These are phyloP conservation scores for Stenchaetothrips biformis DNA, from an alignment of 2,888 invertebrate genomes.

Conservation along the genomic window DNA sequence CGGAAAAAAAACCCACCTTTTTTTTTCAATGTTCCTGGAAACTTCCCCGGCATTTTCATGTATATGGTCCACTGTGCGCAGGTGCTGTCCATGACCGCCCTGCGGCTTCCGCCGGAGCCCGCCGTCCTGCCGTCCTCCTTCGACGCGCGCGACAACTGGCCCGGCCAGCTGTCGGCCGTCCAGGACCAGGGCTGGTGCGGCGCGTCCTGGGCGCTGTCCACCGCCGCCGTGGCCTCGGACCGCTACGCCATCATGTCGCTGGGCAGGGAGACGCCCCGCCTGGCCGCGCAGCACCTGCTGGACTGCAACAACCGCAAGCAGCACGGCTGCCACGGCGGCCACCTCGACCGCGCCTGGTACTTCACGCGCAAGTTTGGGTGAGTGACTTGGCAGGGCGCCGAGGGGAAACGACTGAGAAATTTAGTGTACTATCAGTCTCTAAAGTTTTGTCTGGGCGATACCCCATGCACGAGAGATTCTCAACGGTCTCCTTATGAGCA, in stretches of 20 bases:
- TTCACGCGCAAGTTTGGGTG: conserved; percentile 68
- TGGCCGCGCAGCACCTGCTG: conserved; percentile 81
- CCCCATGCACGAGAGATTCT: too few species aligned
- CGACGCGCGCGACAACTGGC: conserved; percentile 74
- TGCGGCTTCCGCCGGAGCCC: conserved; percentile 56
- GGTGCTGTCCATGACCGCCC: conserved; percentile 56
- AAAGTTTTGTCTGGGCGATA: too few species aligned
- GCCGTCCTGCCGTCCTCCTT: conserved; percentile 62
- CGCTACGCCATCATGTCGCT: conserved; percentile 56
- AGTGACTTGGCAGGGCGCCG: too few species aligned
- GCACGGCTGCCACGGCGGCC: conserved; percentile 79
- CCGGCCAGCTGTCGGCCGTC: conserved; percentile 60
- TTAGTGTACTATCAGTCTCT: too few species aligned
- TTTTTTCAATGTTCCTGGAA: too few species aligned
- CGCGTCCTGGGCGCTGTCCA: conserved; percentile 89
- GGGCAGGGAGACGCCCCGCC: conserved; percentile 63
- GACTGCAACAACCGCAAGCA: conserved; percentile 77
- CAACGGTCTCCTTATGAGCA: too few species aligned
- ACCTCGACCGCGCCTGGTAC: conserved; percentile 88
- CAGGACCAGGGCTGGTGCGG: conserved; percentile 64
- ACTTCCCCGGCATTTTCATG: too few species aligned
- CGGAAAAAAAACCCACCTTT: too few species aligned
- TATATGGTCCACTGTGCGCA: too few species aligned
- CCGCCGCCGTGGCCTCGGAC: conserved; percentile 74
- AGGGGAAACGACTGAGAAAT: too few species aligned